Evolutionary conservation across 2,113 vertebrate species (phyloP).

Genomic region (Semnopithecus entellus): DNA sequence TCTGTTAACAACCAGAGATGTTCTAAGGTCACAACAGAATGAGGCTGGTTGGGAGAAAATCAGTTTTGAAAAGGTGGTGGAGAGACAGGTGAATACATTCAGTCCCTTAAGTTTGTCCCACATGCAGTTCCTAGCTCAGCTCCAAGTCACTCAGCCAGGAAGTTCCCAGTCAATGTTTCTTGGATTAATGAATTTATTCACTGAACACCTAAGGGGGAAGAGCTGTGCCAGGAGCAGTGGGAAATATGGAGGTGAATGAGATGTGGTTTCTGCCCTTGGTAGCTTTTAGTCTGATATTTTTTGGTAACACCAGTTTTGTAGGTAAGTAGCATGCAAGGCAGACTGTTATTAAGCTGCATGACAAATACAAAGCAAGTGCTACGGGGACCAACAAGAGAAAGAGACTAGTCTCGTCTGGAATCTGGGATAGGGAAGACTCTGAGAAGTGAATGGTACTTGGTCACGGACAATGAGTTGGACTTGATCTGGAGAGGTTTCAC

Average conservation of each 20-base stretch:
- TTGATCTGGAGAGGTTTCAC: not conserved
- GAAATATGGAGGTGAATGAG: not conserved
- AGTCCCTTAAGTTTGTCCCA: not conserved
- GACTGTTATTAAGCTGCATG: not conserved
- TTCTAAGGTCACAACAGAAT: not conserved
- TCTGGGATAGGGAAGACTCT: not conserved
- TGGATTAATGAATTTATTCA: not conserved
- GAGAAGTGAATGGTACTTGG: not conserved
- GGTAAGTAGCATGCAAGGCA: not conserved
- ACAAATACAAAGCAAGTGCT: not conserved
- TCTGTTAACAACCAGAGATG: not conserved
- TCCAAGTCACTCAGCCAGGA: not conserved
- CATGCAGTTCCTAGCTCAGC: not conserved
- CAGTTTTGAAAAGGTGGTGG: not conserved
- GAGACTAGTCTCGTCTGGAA: not conserved
- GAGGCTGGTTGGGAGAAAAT: not conserved
- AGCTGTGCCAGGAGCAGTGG: fast-evolving
- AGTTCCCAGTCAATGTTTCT: not conserved
- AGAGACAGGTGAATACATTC: not conserved
- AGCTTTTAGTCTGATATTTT: fast-evolving
- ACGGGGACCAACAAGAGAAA: not conserved
- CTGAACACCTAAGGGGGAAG: not conserved
- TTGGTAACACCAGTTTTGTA: not conserved
- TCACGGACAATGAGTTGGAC: not conserved
- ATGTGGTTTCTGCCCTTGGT: not conserved